Evolutionary conservation across 2,888 invertebrate genomes (phyloP), one percentile per base, ranked within the genome.

Genomic region (Lasioglossum oenotherae): DNA sequence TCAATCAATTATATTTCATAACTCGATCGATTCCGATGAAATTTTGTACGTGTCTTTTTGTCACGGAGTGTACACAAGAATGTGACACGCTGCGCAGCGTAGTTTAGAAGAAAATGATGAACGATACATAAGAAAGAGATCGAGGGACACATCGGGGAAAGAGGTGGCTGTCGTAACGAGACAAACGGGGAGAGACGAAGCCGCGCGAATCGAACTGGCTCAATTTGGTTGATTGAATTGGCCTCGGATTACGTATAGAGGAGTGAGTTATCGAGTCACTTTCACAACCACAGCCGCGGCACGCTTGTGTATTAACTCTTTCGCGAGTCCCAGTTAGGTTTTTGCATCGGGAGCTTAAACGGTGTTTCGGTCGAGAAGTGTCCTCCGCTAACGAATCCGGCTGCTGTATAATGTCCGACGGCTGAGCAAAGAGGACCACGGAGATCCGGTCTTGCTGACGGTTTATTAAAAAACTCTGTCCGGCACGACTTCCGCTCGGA

Each of bases 211-310:
- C 87, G 88, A 88, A 91, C 81, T 81, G 81, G 86, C 80, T 89
- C 91, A 89, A 91, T 91, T 86, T 81, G 78, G 74, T 86, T 91
- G 90, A 90, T 90, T 90, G 89, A 90, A 91, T 89, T 83, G 91
- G 84, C 89, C 89, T 91, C 87, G 87, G 81, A 84, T 87, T 88
- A 74, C 74, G 77, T 74, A 27, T 23, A 72, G 74, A 74, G 72
- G 35, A 81, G 64, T 49, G 76, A 83, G 78, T 73, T 80, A 57
- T 67, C 46, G 72, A 72, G 53, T 53, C 16, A 35, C 76, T 57
- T n/a, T 57, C 31, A 67, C 69, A 23, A 71, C 41, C 82, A 67
- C 72, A 41, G 12, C 38, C 27, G 67, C 67, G 64, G 31, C 49
- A 69, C 74, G n/a, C 64, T 57, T 57, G 41, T 77, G 64, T 49